These are phyloP conservation scores for Drosophila pruinosa DNA, from an alignment of 1,140 invertebrate species.

Conservation along the genomic window DNA sequence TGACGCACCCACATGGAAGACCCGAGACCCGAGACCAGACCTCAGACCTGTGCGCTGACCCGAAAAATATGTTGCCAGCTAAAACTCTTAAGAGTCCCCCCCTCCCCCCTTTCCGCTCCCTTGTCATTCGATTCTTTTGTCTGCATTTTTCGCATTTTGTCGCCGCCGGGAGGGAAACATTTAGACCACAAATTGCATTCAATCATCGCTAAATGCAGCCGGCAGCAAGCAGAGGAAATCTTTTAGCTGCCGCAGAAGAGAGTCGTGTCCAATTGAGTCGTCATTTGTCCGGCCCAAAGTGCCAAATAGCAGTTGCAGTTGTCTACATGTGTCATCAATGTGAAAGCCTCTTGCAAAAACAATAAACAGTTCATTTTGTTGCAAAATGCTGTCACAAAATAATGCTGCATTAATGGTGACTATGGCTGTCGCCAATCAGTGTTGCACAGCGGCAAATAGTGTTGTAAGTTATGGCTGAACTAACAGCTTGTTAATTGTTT, in stretches of 20 bases:
- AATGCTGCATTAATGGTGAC: no score
- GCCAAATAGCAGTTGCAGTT: not conserved
- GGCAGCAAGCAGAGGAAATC: slow-evolving; percentile 5
- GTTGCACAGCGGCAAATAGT: no score
- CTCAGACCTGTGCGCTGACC: slow-evolving; percentile 19
- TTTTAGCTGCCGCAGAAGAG: not conserved
- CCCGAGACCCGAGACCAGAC: not conserved
- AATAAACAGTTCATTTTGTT: no score
- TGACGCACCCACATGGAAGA: slow-evolving; percentile 50
- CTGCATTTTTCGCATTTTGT: slow-evolving; percentile 22
- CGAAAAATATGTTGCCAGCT: slow-evolving; percentile 25
- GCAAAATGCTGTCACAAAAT: no score
- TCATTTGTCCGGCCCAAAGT: slow-evolving; percentile 18
- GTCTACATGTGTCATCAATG: no score
- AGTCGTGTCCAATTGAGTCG: slow-evolving; percentile 26
- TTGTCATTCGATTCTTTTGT: slow-evolving; percentile 8
- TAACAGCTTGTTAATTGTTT: no score
- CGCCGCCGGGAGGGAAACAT: slow-evolving; percentile 42
- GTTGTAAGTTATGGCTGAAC: no score
- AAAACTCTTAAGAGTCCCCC: slow-evolving; percentile 1
- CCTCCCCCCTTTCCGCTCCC: not conserved
- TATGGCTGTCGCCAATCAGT: no score
- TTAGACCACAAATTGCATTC: slow-evolving; percentile 63
- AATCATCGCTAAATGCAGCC: slow-evolving; percentile 32
- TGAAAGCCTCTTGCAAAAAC: no score